phyloP scores from a whole-genome alignment of 2,797 vertebrate genomes.

The Catharus ustulatus region DNA sequence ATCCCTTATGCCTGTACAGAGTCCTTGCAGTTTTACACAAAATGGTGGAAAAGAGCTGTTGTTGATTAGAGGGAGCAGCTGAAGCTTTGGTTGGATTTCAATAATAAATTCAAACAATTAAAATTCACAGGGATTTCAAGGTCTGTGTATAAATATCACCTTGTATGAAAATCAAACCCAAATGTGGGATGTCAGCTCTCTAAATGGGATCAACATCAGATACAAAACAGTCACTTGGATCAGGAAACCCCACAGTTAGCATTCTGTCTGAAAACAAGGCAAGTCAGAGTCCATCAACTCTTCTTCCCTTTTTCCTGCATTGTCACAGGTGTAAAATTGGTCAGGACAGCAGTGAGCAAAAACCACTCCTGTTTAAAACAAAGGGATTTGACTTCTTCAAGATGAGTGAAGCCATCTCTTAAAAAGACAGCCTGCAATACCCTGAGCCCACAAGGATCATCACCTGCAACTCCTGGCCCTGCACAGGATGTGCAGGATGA shows the following conservation, averaged over 20 bases:
- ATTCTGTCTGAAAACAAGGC: constrained; percentile 53
- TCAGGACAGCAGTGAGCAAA: not conserved
- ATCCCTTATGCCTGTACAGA: not conserved
- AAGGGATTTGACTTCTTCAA: not conserved
- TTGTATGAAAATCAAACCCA: constrained; percentile 48
- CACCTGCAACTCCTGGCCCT: not conserved
- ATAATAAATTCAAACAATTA: constrained; percentile 64
- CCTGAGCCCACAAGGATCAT: not conserved
- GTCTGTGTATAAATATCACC: constrained; percentile 28
- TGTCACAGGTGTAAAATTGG: constrained; percentile 54
- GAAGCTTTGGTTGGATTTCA: constrained; percentile 46
- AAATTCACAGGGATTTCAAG: constrained; percentile 53
- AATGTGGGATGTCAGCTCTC: constrained; percentile 24
- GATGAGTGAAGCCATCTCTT: not conserved
- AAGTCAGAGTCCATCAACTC: constrained; percentile 63
- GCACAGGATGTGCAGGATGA: not conserved
- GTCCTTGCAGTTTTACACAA: not conserved
- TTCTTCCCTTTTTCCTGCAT: constrained; percentile 41
- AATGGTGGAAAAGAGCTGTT: not conserved
- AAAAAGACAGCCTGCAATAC: not conserved
- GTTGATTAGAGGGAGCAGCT: constrained; percentile 35
- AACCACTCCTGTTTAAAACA: not conserved
- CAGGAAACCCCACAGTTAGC: constrained; percentile 57
- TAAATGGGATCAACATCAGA: not conserved
- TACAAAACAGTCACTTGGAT: constrained; percentile 18